These are phyloP conservation scores for Beaufortia kweichowensis DNA, from an alignment of 2,113 vertebrate genomes.

Conservation along the genomic window DNA sequence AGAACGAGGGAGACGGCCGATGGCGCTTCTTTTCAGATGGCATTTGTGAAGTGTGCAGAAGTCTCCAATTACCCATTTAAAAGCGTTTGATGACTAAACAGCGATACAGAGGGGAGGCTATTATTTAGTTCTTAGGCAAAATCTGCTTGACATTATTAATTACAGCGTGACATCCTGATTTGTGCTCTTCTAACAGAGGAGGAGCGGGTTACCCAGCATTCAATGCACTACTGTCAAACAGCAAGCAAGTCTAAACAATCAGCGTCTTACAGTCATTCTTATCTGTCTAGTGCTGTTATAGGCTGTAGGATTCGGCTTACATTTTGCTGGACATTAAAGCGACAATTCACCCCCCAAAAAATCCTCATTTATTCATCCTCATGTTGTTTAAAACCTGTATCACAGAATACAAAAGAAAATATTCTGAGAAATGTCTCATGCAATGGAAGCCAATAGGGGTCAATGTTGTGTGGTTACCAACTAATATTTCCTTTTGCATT, in stretches of 20 bases:
- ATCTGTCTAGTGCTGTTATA: neutral
- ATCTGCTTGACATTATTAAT: constrained; percentile 68
- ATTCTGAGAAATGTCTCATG: no score
- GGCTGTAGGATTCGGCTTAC: neutral
- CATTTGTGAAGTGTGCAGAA: constrained; percentile 57
- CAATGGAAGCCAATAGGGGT: no score
- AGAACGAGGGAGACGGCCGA: constrained; percentile 34
- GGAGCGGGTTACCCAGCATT: constrained; percentile 29
- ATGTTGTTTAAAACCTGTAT: no score
- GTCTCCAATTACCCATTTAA: constrained; percentile 67
- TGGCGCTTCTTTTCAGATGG: constrained; percentile 42
- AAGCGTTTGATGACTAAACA: constrained; percentile 66
- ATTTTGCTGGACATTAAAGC: no score
- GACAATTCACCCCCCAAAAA: no score
- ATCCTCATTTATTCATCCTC: no score
- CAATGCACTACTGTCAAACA: neutral
- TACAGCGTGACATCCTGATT: constrained; percentile 61
- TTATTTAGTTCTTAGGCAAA: constrained; percentile 66
- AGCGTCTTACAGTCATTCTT: neutral
- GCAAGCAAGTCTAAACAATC: constrained; percentile 20
- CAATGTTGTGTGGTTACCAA: no score
- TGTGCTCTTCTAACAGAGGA: constrained; percentile 44
- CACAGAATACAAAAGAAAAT: no score
- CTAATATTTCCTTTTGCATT: no score
- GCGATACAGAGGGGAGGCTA: constrained; percentile 59